Evolutionary conservation across 2,888 invertebrate genomes (phyloP), one percentile per base, ranked within the genome.

Genomic region (Brachylomia viminalis): DNA sequence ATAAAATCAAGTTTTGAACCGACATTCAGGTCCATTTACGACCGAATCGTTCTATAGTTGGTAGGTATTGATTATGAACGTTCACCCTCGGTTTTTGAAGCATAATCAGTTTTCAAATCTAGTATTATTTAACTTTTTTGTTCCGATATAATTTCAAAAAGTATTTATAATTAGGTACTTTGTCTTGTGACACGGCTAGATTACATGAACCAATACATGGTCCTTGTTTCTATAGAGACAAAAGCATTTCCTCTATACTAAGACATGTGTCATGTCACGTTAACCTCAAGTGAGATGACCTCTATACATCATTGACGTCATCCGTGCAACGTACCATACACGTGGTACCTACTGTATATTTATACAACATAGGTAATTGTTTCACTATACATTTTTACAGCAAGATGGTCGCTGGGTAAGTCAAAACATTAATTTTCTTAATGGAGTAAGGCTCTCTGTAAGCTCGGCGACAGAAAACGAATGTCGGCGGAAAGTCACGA

Each of bases 361-460:
- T 78, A 64, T 71, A 71, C 27, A 77, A 62, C 38, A 65, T 54
- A 68, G 84, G 62, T 83, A 82, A 85, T 84, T 84, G 82, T 86
- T 78, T 81, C 65, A 64, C 76, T 87, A 88, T 88, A 90, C 85
- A 72, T 87, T 88, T 91, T 90, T 89, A 89, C 87, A 88, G 77
- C 90, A 87, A 90, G 87, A 87, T 73, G 71, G 88, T 91, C 90
- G 90, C 81, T 93, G 80, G 80, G 79, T 96, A 95, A 96, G 95
- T 96, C 95, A 93, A 96, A 96, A 96, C 96, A 96, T 96, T 96
- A 96, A 97, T 96, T 96, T 96, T 95, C 95, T 93, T 96, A 97
- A 97, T 97, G 96, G 96, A 96, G 93, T 95, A 94, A 96, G 94
- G 93, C 92, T 92, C 91, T 89, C 90, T 92, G 92, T 93, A 92